Evolutionary conservation across 2,888 invertebrate genomes (phyloP).

Genomic region (Himalopsyche japonica): DNA sequence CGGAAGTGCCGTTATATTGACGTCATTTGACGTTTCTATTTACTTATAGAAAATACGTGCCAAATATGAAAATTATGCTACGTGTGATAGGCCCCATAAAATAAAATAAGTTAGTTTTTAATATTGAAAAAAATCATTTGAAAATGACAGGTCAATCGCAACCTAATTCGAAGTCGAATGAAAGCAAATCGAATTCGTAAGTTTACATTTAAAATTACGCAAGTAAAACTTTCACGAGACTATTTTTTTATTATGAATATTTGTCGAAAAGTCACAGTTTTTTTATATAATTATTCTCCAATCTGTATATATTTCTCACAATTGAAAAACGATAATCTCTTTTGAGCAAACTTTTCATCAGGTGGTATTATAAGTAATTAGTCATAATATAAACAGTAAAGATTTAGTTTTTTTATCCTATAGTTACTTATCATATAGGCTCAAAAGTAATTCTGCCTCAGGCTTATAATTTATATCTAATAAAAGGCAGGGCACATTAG

Average conservation of each 20-base stretch:
- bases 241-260: no score
- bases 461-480: no score
- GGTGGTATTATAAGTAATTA: no score
- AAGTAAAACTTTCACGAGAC: no score
- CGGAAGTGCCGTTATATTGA: slow-evolving; percentile 26
- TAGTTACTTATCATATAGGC: no score
- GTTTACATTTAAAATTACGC: neutral
- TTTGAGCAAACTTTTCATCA: no score
- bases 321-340: no score
- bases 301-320: no score
- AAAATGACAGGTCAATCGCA: slow-evolving; percentile 16
- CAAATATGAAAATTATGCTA: slow-evolving; percentile 27
- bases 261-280: neutral
- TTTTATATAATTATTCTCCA: neutral
- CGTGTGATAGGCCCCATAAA: slow-evolving; percentile 9
- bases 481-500: no score
- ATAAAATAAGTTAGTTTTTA: neutral
- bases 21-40: slow-evolving; percentile 26
- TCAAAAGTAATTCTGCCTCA: no score
- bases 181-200: slow-evolving; percentile 19
- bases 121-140: neutral
- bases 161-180: neutral
- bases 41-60: slow-evolving; percentile 8
- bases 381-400: no score
- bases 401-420: no score